These are phyloP conservation scores for Tridacna gigas DNA, from an alignment of 2,888 invertebrate genomes.

Conservation along the genomic window DNA sequence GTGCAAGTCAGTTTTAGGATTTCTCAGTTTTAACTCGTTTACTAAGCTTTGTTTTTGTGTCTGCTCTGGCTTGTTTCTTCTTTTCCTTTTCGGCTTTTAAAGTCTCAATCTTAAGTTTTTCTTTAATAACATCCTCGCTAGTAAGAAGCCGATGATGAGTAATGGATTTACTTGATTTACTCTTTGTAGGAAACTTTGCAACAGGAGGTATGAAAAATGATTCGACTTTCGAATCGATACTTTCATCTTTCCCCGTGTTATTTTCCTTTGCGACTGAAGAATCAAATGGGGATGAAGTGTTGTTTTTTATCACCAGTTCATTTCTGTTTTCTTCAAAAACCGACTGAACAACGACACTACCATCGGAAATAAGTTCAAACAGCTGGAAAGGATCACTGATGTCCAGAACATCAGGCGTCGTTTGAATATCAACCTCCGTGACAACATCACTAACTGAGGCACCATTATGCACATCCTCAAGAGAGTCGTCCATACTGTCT, in stretches of 20 bases:
- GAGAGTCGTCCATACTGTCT: neutral
- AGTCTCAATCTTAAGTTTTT: neutral
- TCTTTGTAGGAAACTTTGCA: constrained; percentile 2
- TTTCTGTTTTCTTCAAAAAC: constrained; percentile 12
- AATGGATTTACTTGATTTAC: constrained; percentile 6
- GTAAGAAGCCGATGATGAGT: constrained; percentile 42
- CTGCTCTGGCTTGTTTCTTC: neutral
- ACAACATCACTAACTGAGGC: neutral
- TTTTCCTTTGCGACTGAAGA: constrained; percentile 7
- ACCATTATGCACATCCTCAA: neutral
- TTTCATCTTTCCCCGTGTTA: neutral
- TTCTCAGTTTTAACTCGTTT: neutral
- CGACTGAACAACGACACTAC: constrained; percentile 9
- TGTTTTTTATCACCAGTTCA: constrained; percentile 1
- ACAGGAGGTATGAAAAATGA: constrained; percentile 4
- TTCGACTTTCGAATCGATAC: neutral
- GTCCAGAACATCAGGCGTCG: constrained; percentile 10
- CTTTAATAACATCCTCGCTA: constrained; percentile 10
- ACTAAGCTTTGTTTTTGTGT: neutral
- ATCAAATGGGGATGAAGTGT: constrained; percentile 5
- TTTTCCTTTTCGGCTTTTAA: constrained; percentile 16
- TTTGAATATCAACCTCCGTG: neutral
- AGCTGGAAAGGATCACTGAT: constrained; percentile 19
- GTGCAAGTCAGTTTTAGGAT: neutral
- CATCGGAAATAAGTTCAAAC: constrained; percentile 21